Evolutionary conservation across 2,113 vertebrate genomes (phyloP).

Genomic region (Pimephales promelas): DNA sequence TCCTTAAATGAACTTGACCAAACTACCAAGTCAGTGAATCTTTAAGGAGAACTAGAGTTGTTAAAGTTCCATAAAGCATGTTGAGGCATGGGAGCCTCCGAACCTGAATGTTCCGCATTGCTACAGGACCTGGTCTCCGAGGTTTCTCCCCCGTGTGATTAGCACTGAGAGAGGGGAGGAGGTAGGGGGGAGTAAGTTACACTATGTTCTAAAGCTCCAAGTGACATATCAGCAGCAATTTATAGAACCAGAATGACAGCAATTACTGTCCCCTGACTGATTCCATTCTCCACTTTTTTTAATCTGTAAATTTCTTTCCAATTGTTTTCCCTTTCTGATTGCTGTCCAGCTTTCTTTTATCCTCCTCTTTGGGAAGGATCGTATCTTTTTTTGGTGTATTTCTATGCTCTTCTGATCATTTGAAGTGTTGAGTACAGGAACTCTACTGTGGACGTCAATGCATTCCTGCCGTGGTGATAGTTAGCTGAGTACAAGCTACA

Average conservation of each 20-base stretch:
- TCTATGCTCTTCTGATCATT: background rate
- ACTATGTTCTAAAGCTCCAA: conserved; percentile 70
- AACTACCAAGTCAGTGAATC: background rate
- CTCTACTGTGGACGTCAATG: conserved; percentile 1
- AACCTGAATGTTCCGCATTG: conserved; percentile 55
- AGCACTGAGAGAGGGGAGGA: conserved; percentile 17
- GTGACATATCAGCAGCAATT: conserved; percentile 77
- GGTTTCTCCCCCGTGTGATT: conserved; percentile 60
- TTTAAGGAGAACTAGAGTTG: background rate
- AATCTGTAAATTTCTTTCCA: conserved; percentile 23
- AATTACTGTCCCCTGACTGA: conserved; percentile 65
- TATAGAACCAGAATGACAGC: conserved; percentile 74
- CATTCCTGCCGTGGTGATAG: conserved; percentile 22
- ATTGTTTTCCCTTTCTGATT: background rate
- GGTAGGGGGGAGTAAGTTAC: conserved; percentile 59
- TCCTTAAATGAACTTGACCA: background rate
- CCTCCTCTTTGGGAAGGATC: background rate
- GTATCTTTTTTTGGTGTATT: background rate
- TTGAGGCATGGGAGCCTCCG: conserved; percentile 18
- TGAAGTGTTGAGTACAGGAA: background rate
- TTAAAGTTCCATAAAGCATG: background rate
- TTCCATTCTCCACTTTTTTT: conserved; percentile 55
- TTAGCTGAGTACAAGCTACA: background rate
- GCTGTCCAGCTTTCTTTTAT: background rate
- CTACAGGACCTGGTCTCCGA: conserved; percentile 57